phyloP scores from a whole-genome alignment of 2,113 vertebrate genomes.

The Podarcis cretensis region DNA sequence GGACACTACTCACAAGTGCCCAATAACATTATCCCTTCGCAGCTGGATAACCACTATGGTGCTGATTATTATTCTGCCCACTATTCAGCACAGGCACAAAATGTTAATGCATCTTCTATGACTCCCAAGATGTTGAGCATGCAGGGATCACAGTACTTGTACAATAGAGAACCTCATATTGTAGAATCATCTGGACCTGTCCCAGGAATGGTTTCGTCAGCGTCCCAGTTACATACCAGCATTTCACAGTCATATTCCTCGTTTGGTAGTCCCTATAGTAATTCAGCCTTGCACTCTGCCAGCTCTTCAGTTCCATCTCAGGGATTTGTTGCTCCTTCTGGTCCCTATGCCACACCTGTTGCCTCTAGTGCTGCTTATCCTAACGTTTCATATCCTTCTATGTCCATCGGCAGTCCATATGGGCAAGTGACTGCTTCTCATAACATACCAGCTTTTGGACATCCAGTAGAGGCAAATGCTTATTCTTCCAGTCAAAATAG shows the following conservation, averaged over 20 bases:
- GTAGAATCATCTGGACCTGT: slow-evolving; percentile 62
- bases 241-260: slow-evolving; percentile 81
- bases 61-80: slow-evolving; percentile 82
- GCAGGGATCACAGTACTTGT: slow-evolving; percentile 77
- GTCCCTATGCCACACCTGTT: slow-evolving; percentile 70
- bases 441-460: slow-evolving; percentile 60
- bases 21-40: slow-evolving; percentile 79
- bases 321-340: slow-evolving; percentile 78
- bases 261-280: slow-evolving; percentile 79
- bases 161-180: slow-evolving; percentile 59
- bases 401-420: slow-evolving; percentile 79
- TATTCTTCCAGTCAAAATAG: slow-evolving; percentile 72
- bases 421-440: slow-evolving; percentile 84
- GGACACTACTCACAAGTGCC: slow-evolving; percentile 79
- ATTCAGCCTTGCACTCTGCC: slow-evolving; percentile 71
- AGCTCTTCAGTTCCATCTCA: slow-evolving; percentile 76
- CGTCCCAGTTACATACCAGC: slow-evolving; percentile 74
- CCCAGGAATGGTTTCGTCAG: slow-evolving; percentile 68
- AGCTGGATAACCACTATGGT: slow-evolving; percentile 77
- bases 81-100: slow-evolving; percentile 79
- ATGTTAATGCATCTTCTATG: slow-evolving; percentile 60
- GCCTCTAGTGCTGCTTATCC: slow-evolving; percentile 76
- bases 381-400: slow-evolving; percentile 78
- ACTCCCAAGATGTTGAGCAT: slow-evolving; percentile 65
- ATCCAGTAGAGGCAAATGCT: slow-evolving; percentile 58